Conservation (phyloP, 1,140 invertebrate species). For the Conus ventricosus region DNA sequence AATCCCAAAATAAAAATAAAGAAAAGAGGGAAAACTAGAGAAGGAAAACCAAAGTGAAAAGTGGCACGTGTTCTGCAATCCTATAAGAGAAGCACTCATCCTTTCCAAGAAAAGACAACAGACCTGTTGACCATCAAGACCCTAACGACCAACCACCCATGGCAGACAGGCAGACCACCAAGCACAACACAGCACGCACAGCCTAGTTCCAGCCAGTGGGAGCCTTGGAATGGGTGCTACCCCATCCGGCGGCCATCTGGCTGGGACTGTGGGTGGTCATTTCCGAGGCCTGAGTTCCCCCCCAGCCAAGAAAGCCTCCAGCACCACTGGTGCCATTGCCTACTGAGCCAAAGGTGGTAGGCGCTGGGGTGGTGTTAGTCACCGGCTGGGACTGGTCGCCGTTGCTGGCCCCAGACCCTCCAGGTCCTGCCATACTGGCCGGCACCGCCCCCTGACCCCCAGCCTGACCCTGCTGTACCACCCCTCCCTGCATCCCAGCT, state of each 20-base stretch:
- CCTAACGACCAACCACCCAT: background rate
- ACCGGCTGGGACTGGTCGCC: conserved; percentile 36
- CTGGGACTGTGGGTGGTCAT: conserved; percentile 45
- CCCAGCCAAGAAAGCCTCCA: conserved; percentile 44
- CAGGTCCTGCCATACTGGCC: conserved; percentile 13
- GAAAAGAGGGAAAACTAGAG: background rate
- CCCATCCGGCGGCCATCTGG: conserved; percentile 38
- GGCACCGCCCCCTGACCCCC: conserved; percentile 13
- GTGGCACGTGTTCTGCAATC: background rate
- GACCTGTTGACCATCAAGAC: background rate
- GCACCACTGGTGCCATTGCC: conserved; percentile 39
- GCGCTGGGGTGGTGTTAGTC: conserved; percentile 33
- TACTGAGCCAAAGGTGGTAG: conserved; percentile 30
- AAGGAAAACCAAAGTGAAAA: background rate
- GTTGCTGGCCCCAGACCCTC: conserved; percentile 34
- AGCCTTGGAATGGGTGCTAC: conserved; percentile 36
- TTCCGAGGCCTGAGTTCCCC: conserved; percentile 36
- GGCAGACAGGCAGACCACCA: background rate
- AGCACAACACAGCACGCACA: conserved; percentile 12
- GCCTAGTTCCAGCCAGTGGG: conserved; percentile 42
- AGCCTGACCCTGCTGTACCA: conserved; percentile 32
- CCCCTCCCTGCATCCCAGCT: conserved; percentile 42
- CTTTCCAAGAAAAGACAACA: background rate
- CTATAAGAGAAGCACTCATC: background rate
- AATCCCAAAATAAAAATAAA: background rate